phyloP scores from a whole-genome alignment of 2,113 vertebrate genomes.

The Nestor notabilis region DNA sequence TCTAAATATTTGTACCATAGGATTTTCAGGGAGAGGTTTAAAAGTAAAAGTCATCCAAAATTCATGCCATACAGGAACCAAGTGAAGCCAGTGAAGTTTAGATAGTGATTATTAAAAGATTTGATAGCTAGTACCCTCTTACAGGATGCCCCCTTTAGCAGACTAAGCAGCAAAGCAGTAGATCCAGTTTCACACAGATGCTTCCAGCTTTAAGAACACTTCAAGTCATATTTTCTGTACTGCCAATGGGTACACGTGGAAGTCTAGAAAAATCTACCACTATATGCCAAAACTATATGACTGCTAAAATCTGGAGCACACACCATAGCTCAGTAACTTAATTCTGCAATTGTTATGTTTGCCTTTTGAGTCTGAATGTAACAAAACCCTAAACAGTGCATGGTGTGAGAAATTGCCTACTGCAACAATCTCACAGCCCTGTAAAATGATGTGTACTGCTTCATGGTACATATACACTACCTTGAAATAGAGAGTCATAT shows the following conservation, averaged over 20 bases:
- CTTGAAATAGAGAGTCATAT: background rate
- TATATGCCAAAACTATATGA: background rate
- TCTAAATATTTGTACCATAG: background rate
- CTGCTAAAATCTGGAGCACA: background rate
- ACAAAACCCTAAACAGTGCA: background rate
- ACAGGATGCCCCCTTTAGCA: background rate
- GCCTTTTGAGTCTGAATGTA: background rate
- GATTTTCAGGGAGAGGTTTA: background rate
- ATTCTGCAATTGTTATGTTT: background rate
- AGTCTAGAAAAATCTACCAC: background rate
- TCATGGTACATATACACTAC: background rate
- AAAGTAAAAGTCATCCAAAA: background rate
- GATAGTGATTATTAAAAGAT: background rate
- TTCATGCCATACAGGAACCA: background rate
- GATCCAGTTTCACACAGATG: background rate
- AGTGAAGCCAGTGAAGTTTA: background rate
- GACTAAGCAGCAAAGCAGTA: background rate
- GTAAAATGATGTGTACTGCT: background rate
- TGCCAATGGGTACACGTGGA: background rate
- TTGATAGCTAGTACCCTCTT: background rate
- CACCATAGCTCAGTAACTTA: background rate
- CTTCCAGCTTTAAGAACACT: background rate
- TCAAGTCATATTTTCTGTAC: background rate
- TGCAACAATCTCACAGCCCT: background rate
- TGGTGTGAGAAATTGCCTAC: background rate